phyloP scores from a whole-genome alignment of 2,113 vertebrate genomes.

The Girardinichthys multiradiatus region DNA sequence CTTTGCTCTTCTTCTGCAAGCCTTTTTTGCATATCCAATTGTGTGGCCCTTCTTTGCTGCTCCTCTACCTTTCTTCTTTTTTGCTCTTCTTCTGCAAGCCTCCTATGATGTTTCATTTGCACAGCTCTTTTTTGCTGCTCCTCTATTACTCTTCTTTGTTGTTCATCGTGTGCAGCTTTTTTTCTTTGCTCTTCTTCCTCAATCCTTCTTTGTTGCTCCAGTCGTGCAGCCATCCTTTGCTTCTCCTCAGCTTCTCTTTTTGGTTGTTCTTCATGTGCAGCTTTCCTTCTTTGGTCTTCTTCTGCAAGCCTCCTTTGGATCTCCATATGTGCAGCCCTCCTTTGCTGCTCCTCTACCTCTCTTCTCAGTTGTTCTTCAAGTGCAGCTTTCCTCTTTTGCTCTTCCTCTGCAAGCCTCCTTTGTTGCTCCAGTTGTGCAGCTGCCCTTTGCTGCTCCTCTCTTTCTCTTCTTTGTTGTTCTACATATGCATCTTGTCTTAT shows the following conservation, averaged over 20 bases:
- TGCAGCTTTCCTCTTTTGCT: neutral
- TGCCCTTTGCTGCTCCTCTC: neutral
- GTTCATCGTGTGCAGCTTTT: neutral
- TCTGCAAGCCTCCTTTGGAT: neutral
- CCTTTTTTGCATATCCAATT: neutral
- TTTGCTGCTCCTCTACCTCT: neutral
- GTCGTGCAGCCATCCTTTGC: neutral
- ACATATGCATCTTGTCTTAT: neutral
- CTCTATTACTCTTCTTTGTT: neutral
- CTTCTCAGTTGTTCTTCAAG: conserved; percentile 1
- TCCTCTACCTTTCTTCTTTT: neutral
- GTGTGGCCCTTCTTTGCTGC: neutral
- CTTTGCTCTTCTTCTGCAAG: neutral
- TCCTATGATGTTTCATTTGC: neutral
- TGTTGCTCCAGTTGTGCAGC: neutral
- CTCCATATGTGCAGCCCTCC: neutral
- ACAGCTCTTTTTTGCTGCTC: neutral
- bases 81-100: conserved; percentile 4
- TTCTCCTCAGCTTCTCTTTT: neutral
- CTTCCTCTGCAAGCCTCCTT: neutral
- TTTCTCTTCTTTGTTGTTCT: neutral
- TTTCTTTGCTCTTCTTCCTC: neutral
- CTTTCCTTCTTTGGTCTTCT: neutral
- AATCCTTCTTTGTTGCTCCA: neutral
- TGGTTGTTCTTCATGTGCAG: neutral